These are phyloP conservation scores for Pristionchus fissidentatus DNA, from an alignment of 2,888 invertebrate species.

Conservation along the genomic window DNA sequence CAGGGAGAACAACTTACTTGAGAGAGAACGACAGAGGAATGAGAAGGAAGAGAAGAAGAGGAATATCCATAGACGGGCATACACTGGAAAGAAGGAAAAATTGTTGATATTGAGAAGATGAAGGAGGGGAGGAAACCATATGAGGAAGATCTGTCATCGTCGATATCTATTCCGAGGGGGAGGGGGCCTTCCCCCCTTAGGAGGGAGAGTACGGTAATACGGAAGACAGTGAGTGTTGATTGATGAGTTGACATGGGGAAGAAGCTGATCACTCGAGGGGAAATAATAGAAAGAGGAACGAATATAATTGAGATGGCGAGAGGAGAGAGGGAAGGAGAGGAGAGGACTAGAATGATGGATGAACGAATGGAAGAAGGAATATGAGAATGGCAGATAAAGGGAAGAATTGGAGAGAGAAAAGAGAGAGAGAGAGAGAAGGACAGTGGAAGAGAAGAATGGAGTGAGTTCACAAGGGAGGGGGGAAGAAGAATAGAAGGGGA, in stretches of 20 bases:
- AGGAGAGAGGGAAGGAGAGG: neutral
- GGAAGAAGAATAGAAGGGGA: constrained; percentile 13
- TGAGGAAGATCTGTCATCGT: too few species aligned
- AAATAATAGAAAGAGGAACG: constrained; percentile 29
- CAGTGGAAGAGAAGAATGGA: neutral
- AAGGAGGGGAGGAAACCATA: constrained; percentile 32
- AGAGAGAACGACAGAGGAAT: neutral
- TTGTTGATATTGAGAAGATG: neutral
- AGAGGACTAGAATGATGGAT: constrained; percentile 6
- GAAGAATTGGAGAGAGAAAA: neutral
- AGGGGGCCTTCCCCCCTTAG: too few species aligned
- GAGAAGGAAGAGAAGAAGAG: neutral
- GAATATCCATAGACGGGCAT: constrained; percentile 1
- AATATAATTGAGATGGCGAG: constrained; percentile 28
- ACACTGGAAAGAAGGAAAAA: neutral
- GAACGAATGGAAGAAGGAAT: neutral
- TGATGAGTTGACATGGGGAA: constrained; percentile 30
- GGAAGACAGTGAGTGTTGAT: constrained; percentile 36
- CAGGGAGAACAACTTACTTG: neutral
- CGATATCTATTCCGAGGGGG: too few species aligned
- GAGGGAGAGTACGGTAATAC: neutral
- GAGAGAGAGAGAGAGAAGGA: neutral
- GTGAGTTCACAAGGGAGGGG: constrained; percentile 14
- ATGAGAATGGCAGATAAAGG: neutral
- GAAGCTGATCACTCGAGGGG: constrained; percentile 23